Evolutionary conservation across 2,888 invertebrate species (phyloP).

Genomic region (Drosophila borborema): DNA sequence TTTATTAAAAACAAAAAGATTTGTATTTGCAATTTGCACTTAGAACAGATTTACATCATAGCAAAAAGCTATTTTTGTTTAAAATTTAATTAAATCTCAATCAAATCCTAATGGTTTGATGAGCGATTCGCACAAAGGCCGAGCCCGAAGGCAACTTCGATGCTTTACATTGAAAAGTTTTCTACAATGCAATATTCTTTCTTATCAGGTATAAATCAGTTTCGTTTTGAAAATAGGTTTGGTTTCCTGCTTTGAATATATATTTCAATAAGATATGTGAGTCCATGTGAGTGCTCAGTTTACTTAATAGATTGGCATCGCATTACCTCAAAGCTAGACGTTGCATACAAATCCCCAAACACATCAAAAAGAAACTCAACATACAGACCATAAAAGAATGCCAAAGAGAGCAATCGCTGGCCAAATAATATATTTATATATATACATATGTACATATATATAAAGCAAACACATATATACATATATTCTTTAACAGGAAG

Average conservation of each 20-base stretch:
- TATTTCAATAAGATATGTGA: slow-evolving; percentile 5
- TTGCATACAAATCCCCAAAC: slow-evolving; percentile 60
- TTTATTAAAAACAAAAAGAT: too few relatives aligned
- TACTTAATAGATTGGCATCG: slow-evolving; percentile 46
- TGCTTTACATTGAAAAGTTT: not conserved
- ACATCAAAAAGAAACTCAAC: slow-evolving; percentile 39
- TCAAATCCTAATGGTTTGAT: not conserved
- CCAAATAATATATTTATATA: slow-evolving; percentile 52
- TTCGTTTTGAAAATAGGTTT: not conserved
- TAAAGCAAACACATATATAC: not conserved
- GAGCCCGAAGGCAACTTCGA: not conserved
- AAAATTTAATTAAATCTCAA: slow-evolving; percentile 14
- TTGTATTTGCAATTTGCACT: too few relatives aligned
- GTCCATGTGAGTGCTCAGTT: slow-evolving; percentile 23
- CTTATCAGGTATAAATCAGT: slow-evolving; percentile 1
- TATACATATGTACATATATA: slow-evolving; percentile 7
- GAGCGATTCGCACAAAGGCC: not conserved
- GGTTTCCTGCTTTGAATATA: not conserved
- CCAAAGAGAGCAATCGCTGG: slow-evolving; percentile 57
- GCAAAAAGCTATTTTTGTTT: not conserved
- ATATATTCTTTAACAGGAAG: slow-evolving; percentile 49
- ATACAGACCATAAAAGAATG: slow-evolving; percentile 55
- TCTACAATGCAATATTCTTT: not conserved
- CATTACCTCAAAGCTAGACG: slow-evolving; percentile 27
- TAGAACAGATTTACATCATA: too few relatives aligned